Conservation (phyloP, 37 sponge, comb jelly and placozoan species). For the Eunapius fragilis region DNA sequence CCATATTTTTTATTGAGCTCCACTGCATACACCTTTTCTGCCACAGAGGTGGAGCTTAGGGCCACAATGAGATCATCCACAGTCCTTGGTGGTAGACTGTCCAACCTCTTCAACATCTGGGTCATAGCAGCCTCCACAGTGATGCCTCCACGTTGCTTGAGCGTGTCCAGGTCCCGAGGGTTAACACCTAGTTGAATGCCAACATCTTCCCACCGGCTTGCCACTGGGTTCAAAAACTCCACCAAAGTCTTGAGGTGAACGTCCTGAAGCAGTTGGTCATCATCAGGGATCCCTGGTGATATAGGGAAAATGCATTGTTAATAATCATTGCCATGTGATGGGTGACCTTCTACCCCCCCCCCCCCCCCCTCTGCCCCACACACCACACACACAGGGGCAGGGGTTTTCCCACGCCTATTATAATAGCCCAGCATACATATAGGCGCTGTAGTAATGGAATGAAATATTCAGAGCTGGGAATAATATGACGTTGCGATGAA, state of each 20-base stretch:
- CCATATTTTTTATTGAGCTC: not conserved
- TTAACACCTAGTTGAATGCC: not conserved
- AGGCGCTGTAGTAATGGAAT: too few species aligned
- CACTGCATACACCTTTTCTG: not conserved
- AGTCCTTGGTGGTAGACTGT: not conserved
- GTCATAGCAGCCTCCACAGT: not conserved
- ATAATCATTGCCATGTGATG: too few species aligned
- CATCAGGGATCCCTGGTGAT: not conserved
- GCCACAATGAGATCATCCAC: not conserved
- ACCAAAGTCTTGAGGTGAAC: not conserved
- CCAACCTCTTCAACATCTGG: not conserved
- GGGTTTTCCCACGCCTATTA: too few species aligned
- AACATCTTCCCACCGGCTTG: not conserved
- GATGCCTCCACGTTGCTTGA: not conserved
- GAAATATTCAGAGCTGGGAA: too few species aligned
- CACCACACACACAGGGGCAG: too few species aligned
- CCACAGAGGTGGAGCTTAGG: not conserved
- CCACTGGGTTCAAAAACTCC: not conserved
- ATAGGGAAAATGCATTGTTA: too few species aligned
- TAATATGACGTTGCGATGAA: too few species aligned
- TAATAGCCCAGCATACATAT: too few species aligned
- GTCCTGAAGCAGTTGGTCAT: not conserved
- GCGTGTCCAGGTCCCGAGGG: not conserved
- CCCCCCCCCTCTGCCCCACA: too few species aligned
- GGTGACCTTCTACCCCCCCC: too few species aligned